Base-by-base conservation (phyloP, 1,140 invertebrate species). In the Pseudomyrmex sp. region DNA sequence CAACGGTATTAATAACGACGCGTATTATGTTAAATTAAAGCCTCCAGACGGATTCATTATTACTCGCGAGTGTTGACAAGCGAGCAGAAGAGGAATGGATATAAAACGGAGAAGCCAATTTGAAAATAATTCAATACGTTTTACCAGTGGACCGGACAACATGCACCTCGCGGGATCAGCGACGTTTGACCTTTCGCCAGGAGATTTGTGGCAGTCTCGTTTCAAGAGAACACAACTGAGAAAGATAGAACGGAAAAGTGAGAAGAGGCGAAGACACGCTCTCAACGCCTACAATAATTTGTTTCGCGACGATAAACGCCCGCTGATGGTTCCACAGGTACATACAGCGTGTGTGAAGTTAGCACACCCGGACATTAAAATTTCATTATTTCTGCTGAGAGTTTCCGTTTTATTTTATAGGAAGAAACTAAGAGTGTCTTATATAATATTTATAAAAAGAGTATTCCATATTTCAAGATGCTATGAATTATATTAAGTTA, bases 161-260 rank as follows among this genome's bases (percentile, higher is more conserved):
- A 44, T 77, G 56, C 74, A 77, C 70, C 73, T 84, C 65, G 72
- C 56, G 73, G 66, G 85, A 50, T 84, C 82, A 72, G 54, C 48
- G 59, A 68, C 15, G 82, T 35, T 18, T 65, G 73, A 77, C 82
- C 82, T 84, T 79, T 84, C 50, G 56, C 58, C 66, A 18, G 26
- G 35, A 85, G 84, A 85, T 85, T 85, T 85, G 84, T 83, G 70
- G 80, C 80, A 83, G 69, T 75, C 70, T 85, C 65, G 72, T 85
- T 85, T 85, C 73, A 35, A 48, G n/a, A 63, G 66, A 44, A 56
- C 52, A 56, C 58, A 48, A 69, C n/a, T 48, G 77, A 52, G 68
- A 52, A 83, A 66, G 61, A 54, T 74, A 35, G 50, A 62, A 75
- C 77, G 50, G 13, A 74, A 82, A 63, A 80, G 26, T 35, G 65